Percentiles rank a stretch among this genome's conserved stretches.
Evolutionary conservation across 2,797 vertebrate species (phyloP).

Genomic region (Steatocranus sp.): DNA sequence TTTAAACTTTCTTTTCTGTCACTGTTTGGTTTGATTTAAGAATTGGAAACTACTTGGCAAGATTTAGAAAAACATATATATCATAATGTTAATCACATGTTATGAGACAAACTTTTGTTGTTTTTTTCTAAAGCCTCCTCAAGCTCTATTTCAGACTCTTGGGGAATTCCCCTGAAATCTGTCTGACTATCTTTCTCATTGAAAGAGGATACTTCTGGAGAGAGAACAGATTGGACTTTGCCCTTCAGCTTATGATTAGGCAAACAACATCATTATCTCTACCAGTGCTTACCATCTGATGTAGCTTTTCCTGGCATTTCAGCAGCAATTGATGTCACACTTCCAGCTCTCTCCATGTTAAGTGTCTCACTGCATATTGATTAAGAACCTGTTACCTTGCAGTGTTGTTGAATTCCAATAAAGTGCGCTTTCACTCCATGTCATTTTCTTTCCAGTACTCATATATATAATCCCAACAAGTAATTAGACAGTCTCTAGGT

Average conservation of each 20-base stretch:
- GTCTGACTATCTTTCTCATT: background rate
- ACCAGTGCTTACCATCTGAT: constrained; percentile 1
- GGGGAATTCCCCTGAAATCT: background rate
- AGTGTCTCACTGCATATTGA: constrained; percentile 13
- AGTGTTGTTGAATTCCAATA: constrained; percentile 9
- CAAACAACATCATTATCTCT: background rate
- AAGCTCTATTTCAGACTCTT: background rate
- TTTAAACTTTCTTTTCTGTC: background rate
- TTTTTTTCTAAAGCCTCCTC: background rate
- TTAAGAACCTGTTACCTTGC: background rate
- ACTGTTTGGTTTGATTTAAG: background rate
- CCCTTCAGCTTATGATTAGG: background rate
- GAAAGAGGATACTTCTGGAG: background rate
- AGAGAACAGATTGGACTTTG: background rate
- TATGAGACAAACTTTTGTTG: background rate
- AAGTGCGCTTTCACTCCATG: background rate
- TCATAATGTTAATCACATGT: background rate
- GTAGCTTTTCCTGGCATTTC: constrained; percentile 5
- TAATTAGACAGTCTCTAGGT: background rate
- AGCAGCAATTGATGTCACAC: constrained; percentile 12
- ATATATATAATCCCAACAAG: background rate
- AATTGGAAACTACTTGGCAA: background rate
- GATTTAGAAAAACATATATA: background rate
- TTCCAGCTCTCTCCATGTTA: background rate
- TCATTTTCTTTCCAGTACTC: background rate